A percentile compares a stretch with the other conserved stretches of the same genome.
Evolutionary conservation across 2,888 invertebrate genomes (phyloP).

Genomic region (Eutolmus rufibarbis): DNA sequence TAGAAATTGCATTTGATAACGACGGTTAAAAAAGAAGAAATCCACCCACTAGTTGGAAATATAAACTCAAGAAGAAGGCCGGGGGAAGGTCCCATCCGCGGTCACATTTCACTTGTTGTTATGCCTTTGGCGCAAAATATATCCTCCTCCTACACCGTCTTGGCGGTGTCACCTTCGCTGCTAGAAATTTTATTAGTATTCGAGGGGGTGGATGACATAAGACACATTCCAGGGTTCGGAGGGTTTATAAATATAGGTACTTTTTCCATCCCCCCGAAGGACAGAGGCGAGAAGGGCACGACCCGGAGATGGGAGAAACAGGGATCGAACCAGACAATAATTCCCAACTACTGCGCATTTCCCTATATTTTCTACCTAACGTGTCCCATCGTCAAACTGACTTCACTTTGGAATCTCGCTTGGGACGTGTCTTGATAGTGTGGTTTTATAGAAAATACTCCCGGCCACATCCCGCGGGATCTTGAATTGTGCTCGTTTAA

Average conservation of each 20-base stretch:
- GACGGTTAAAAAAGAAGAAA: background rate
- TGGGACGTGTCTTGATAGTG: background rate
- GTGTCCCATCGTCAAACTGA: background rate
- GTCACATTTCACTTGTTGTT: constrained; percentile 27
- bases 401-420: background rate
- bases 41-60: background rate
- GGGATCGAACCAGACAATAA: background rate
- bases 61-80: background rate
- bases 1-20: constrained; percentile 32
- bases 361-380: background rate
- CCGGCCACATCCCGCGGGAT: background rate
- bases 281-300: background rate
- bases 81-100: background rate
- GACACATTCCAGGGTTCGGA: background rate
- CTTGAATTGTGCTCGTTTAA: background rate
- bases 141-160: background rate
- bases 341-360: constrained; percentile 19
- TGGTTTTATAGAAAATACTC: background rate
- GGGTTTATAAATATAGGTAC: background rate
- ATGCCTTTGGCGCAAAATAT: background rate
- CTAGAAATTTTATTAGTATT: constrained; percentile 27
- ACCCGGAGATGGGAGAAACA: background rate
- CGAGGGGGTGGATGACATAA: constrained; percentile 2
- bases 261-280: background rate
- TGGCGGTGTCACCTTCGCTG: background rate